phyloP scores from a whole-genome alignment of 1,140 invertebrate species.

The Bombyx mori region DNA sequence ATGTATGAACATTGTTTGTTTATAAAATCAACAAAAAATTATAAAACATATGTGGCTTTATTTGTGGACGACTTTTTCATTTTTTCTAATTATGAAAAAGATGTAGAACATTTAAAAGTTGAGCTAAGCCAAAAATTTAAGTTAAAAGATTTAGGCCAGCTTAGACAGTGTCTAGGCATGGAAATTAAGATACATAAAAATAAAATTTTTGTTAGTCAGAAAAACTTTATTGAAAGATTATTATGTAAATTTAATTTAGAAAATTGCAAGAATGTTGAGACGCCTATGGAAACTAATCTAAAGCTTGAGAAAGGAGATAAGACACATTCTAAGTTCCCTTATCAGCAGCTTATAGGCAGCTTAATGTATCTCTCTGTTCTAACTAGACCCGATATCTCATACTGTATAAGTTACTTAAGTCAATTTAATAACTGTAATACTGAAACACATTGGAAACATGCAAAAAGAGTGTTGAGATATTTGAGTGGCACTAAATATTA shows the following conservation, averaged over 20 bases:
- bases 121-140: slow-evolving; percentile 7
- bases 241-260: slow-evolving; percentile 8
- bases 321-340: slow-evolving; percentile 5
- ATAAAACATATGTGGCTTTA: slow-evolving; percentile 6
- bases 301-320: slow-evolving; percentile 7
- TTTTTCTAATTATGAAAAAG: slow-evolving; percentile 8
- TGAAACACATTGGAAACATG: slow-evolving; percentile 10
- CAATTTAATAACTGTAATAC: slow-evolving; percentile 12
- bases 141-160: slow-evolving; percentile 9
- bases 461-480: slow-evolving; percentile 17
- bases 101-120: slow-evolving; percentile 7
- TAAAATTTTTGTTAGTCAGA: background rate
- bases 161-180: slow-evolving; percentile 12
- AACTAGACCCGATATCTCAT: slow-evolving; percentile 12
- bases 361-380: slow-evolving; percentile 9
- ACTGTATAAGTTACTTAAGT: slow-evolving; percentile 10
- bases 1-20: slow-evolving; percentile 15
- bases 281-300: slow-evolving; percentile 11
- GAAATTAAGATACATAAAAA: background rate
- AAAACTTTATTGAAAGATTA: slow-evolving; percentile 8
- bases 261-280: slow-evolving; percentile 9
- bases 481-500: slow-evolving; percentile 11
- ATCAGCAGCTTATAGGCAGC: slow-evolving; percentile 8
- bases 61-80: slow-evolving; percentile 10
- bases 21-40: slow-evolving; percentile 4